Conservation (phyloP, 2,113 vertebrate species). For the Tretioscincus oriximinensis region DNA sequence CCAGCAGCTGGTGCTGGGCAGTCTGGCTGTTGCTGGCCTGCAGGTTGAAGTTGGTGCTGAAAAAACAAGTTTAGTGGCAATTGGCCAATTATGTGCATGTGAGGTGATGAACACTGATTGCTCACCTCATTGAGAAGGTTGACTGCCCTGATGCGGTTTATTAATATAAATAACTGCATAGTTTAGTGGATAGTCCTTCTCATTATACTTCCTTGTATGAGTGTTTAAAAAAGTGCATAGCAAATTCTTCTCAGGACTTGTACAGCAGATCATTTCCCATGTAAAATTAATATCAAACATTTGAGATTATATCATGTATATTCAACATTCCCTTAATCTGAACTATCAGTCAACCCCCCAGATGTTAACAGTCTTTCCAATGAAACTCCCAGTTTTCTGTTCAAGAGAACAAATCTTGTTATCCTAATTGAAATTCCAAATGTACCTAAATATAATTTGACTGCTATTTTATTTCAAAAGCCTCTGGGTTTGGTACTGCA, state of each 20-base stretch:
- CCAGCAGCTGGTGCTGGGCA: too few relatives aligned
- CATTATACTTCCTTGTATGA: fast-evolving
- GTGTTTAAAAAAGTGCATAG: fast-evolving
- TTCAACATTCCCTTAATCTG: slow-evolving; percentile 46
- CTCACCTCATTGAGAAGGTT: too few relatives aligned
- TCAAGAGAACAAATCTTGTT: slow-evolving; percentile 45
- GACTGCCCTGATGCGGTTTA: too few relatives aligned
- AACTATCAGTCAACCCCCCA: slow-evolving; percentile 30
- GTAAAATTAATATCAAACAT: slow-evolving; percentile 35
- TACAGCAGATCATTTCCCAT: slow-evolving; percentile 7
- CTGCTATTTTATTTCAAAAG: slow-evolving; percentile 50
- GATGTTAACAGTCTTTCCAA: slow-evolving; percentile 35
- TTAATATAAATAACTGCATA: too few relatives aligned
- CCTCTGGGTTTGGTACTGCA: slow-evolving; percentile 23
- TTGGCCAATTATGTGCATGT: too few relatives aligned
- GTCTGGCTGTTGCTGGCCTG: too few relatives aligned
- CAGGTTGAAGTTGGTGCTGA: too few relatives aligned
- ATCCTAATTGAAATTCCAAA: slow-evolving; percentile 54
- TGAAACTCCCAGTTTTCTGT: slow-evolving; percentile 49
- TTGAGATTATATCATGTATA: slow-evolving; percentile 47
- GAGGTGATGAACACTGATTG: too few relatives aligned
- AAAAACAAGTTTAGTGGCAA: too few relatives aligned
- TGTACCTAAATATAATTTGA: slow-evolving; percentile 48
- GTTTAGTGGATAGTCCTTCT: background rate
- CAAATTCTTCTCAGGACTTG: background rate